Conservation (phyloP, 2,113 vertebrate species). For the Apodemus speciosus region DNA sequence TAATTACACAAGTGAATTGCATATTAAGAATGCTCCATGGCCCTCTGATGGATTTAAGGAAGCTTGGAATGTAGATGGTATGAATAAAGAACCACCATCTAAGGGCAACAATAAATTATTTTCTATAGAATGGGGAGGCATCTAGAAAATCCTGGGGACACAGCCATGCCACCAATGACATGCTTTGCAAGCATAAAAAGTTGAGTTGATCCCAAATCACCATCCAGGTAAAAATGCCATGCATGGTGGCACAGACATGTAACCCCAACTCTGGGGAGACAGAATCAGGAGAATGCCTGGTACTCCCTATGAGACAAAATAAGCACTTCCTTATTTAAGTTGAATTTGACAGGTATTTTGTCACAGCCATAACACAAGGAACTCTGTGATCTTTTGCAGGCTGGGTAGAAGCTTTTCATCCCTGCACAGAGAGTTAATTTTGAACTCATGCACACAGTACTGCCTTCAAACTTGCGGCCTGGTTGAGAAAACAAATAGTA, state of each 20-base stretch:
- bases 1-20: not conserved
- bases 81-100: not conserved
- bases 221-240: not conserved
- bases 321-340: too few species aligned
- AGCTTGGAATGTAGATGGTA: not conserved
- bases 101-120: not conserved
- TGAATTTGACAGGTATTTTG: not conserved
- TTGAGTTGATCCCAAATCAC: too few species aligned
- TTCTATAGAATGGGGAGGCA: not conserved
- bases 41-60: not conserved
- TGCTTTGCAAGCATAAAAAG: not conserved
- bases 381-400: not conserved
- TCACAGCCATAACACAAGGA: not conserved
- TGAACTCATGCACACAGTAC: not conserved
- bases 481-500: not conserved
- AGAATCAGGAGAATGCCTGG: not conserved
- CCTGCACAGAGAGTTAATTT: not conserved
- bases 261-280: not conserved
- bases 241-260: not conserved
- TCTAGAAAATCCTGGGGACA: not conserved
- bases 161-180: not conserved
- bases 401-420: not conserved
- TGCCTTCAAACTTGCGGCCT: not conserved
- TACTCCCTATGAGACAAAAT: not conserved
- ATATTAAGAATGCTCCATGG: not conserved